Evolutionary conservation across 2,797 vertebrate genomes (phyloP).

Genomic region (Clarias fuscus): DNA sequence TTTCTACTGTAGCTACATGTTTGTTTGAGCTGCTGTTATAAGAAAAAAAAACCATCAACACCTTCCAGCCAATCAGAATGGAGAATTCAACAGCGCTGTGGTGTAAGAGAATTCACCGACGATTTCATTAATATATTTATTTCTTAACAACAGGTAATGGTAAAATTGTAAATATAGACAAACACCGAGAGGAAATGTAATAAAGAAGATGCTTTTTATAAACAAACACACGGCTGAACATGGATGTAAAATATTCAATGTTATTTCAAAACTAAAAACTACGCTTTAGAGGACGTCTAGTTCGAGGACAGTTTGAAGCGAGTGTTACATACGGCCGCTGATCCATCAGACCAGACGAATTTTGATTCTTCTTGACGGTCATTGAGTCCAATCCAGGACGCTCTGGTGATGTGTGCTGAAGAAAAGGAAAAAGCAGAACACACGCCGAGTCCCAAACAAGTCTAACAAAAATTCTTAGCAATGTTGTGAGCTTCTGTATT

Average conservation of each 20-base stretch:
- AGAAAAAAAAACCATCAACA: background rate
- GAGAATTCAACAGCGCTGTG: background rate
- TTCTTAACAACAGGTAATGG: background rate
- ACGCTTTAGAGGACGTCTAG: background rate
- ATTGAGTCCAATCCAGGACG: constrained; percentile 76
- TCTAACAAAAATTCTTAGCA: background rate
- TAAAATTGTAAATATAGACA: background rate
- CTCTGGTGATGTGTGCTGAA: constrained; percentile 73
- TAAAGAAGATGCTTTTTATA: background rate
- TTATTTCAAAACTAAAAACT: background rate
- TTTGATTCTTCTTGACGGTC: constrained; percentile 64
- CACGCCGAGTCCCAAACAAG: background rate
- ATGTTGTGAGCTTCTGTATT: background rate
- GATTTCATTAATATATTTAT: background rate
- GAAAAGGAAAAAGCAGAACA: background rate
- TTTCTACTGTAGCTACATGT: background rate
- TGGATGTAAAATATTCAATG: background rate
- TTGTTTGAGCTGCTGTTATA: background rate
- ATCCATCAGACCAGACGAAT: constrained; percentile 69
- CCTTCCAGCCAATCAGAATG: background rate
- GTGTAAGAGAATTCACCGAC: background rate
- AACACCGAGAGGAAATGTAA: background rate
- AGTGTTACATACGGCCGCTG: constrained; percentile 61
- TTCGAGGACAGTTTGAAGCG: background rate
- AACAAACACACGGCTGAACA: background rate